These are phyloP conservation scores for Liparis tanakae DNA, from an alignment of 2,797 vertebrate genomes.

Conservation along the genomic window DNA sequence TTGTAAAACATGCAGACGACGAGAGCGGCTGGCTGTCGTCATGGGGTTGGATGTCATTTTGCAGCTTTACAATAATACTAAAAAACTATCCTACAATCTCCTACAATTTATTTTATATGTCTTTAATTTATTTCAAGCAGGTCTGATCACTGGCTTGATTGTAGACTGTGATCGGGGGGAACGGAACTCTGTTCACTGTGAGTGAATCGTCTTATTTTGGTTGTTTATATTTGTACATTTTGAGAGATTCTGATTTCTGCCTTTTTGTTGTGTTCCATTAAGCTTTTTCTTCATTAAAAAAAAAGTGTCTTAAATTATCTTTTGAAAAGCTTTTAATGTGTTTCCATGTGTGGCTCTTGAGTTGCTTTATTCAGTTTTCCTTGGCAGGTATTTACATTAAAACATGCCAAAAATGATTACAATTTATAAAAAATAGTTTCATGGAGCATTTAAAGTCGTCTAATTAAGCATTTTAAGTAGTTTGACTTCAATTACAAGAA, in stretches of 20 bases:
- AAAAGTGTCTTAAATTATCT: not conserved
- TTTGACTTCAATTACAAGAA: not conserved
- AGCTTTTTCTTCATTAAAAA: slow-evolving; percentile 18
- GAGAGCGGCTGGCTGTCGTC: not conserved
- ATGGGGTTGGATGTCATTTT: not conserved
- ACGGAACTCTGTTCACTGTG: not conserved
- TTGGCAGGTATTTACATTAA: not conserved
- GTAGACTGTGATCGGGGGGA: not conserved
- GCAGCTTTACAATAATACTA: not conserved
- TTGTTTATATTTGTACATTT: slow-evolving; percentile 41
- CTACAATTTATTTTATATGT: not conserved
- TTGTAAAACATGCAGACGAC: not conserved
- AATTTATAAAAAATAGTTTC: no score
- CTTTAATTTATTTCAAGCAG: slow-evolving; percentile 39
- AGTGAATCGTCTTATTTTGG: slow-evolving; percentile 4
- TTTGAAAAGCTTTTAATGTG: not conserved
- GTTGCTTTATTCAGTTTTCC: no score
- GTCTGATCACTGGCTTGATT: not conserved
- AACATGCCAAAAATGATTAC: no score
- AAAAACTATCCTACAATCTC: slow-evolving; percentile 11
- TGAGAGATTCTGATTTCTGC: not conserved
- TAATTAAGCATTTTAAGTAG: not conserved
- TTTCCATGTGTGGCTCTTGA: not conserved
- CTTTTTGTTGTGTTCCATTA: slow-evolving; percentile 1
- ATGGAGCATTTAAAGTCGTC: no score